Base-by-base conservation (phyloP, 2,888 invertebrate genomes). In the Brachypalpus laphriformis region DNA sequence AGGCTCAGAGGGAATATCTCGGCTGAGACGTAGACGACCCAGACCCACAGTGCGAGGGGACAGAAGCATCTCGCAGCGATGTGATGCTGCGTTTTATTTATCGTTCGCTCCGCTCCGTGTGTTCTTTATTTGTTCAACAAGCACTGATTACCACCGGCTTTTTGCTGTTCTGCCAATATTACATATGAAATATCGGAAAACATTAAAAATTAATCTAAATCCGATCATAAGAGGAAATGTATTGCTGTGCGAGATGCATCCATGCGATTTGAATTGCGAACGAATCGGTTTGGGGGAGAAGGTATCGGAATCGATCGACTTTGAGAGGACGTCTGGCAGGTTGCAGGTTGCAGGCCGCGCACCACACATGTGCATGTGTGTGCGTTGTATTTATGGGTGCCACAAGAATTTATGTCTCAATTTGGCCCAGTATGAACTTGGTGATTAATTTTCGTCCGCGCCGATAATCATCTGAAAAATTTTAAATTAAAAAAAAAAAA, bases 361-460 rank as follows among this genome's bases (percentile, higher is more conserved):
- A 2, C 2, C 25, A 25, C 56, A 9, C 18, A 37, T 78, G 59
- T 63, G 28, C 42, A 63, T 31, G 9, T 54, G 57, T 45, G 42
- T 75, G 74, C 20, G 16, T 71, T 80, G 80, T 85, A 85, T 85
- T 85, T 85, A 85, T 85, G 83, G 76, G 63, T 83, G 82, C 87
- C 87, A 83, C 82, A 77, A 89, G 89, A 89, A 90, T 90, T 90
- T 90, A 91, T 91, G 90, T 91, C 91, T 91, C 90, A 91, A 91
- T 91, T 91, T 90, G 89, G 87, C 87, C 88, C 85, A 87, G 87
- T 86, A 86, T 87, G 86, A 86, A 81, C 87, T 82, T 78, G 70
- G 77, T 88, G 88, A 88, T 88, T 88, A 88, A 88, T 88, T 87
- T 87, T 86, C 65, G 47, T 78, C 85, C 70, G 63, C 66, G 78